A percentile compares a stretch with the other conserved stretches of the same genome.
Evolutionary conservation across 2,797 vertebrate genomes (phyloP).

Genomic region (Chanos chanos): DNA sequence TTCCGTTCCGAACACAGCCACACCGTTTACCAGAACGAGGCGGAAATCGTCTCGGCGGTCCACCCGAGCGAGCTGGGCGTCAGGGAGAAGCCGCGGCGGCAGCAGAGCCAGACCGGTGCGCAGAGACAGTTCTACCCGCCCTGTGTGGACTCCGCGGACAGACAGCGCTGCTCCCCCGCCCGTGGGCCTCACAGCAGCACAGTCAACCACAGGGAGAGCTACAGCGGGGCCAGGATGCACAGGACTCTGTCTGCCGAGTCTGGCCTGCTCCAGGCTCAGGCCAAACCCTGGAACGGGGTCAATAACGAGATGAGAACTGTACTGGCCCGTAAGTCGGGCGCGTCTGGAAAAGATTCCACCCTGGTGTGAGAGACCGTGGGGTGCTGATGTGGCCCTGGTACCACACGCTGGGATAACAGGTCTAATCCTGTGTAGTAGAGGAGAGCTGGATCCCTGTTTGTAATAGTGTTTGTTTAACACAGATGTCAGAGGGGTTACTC

Average conservation of each 20-base stretch:
- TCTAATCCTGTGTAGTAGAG: too few relatives aligned
- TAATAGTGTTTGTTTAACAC: too few relatives aligned
- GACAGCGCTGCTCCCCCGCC: constrained; percentile 55
- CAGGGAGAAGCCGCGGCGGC: constrained; percentile 53
- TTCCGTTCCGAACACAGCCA: constrained; percentile 51
- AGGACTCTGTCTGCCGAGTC: constrained; percentile 73
- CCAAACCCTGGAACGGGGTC: constrained; percentile 78
- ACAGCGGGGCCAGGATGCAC: constrained; percentile 61
- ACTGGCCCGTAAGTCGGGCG: constrained; percentile 67
- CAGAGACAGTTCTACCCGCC: constrained; percentile 67
- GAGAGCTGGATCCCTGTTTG: too few relatives aligned
- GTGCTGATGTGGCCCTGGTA: too few relatives aligned
- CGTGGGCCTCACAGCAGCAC: constrained; percentile 49
- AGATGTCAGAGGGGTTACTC: too few relatives aligned
- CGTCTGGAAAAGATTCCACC: constrained; percentile 82
- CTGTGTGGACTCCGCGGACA: constrained; percentile 57
- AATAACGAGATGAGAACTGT: constrained; percentile 81
- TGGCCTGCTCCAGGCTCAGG: constrained; percentile 66
- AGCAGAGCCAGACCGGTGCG: constrained; percentile 66
- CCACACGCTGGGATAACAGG: too few relatives aligned
- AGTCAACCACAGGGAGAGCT: constrained; percentile 63
- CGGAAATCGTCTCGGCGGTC: constrained; percentile 38
- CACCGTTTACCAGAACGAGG: constrained; percentile 74
- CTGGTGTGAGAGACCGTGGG: constrained; percentile 69
- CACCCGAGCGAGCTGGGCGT: constrained; percentile 61